These are phyloP conservation scores for Drosophila insularis DNA, from an alignment of 1,140 invertebrate genomes.

Conservation along the genomic window DNA sequence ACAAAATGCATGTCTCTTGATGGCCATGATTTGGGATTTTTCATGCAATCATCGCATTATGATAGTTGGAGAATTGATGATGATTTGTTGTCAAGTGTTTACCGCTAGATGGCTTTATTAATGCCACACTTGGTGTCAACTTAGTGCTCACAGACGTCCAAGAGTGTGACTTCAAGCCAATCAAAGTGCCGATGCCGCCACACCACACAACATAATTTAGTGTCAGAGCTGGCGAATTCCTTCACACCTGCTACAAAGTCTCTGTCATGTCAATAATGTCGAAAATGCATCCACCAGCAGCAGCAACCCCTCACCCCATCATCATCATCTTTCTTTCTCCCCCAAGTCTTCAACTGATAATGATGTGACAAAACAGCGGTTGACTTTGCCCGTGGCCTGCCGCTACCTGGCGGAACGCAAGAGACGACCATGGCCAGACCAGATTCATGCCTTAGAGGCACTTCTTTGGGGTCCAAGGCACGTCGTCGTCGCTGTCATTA, in stretches of 20 bases:
- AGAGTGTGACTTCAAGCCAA: slow-evolving; percentile 44
- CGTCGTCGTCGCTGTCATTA: slow-evolving; percentile 70
- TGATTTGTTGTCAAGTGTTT: slow-evolving; percentile 41
- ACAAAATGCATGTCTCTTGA: no score
- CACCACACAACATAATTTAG: slow-evolving; percentile 74
- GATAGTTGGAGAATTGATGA: slow-evolving; percentile 6
- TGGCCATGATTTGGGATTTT: no score
- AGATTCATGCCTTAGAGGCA: slow-evolving; percentile 8
- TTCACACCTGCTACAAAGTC: slow-evolving; percentile 72
- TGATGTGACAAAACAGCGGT: slow-evolving; percentile 81
- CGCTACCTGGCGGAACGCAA: slow-evolving; percentile 27
- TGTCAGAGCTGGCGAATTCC: slow-evolving; percentile 67
- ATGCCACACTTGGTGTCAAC: slow-evolving; percentile 51
- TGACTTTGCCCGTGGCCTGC: slow-evolving; percentile 55
- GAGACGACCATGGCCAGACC: neutral
- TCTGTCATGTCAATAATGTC: slow-evolving; percentile 80
- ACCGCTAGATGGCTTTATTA: slow-evolving; percentile 78
- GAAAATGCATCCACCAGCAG: slow-evolving; percentile 46
- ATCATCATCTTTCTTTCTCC: slow-evolving; percentile 4
- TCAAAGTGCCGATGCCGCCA: slow-evolving; percentile 59
- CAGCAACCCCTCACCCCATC: slow-evolving; percentile 1
- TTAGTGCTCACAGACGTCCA: slow-evolving; percentile 24
- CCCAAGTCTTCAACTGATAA: slow-evolving; percentile 63
- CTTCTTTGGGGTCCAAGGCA: slow-evolving; percentile 23
- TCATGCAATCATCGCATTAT: neutral